phyloP scores from a whole-genome alignment of 2,113 vertebrate species.

The Cyanoramphus novaezelandiae region DNA sequence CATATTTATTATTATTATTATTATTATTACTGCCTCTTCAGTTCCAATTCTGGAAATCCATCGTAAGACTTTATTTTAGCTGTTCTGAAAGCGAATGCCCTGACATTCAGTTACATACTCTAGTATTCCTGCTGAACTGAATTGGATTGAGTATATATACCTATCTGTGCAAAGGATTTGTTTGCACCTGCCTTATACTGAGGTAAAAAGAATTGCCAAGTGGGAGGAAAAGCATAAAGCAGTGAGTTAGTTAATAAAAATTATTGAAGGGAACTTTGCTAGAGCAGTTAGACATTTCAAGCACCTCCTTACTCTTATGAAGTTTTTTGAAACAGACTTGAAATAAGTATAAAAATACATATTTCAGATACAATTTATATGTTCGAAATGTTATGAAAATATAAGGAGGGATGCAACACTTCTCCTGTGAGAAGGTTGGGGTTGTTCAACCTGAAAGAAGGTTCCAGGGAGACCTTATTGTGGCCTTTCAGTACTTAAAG shows the following conservation, averaged over 20 bases:
- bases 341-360: not conserved
- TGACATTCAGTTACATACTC: not conserved
- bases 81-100: not conserved
- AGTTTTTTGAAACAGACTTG: not conserved
- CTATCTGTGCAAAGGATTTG: not conserved
- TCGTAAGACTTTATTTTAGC: not conserved
- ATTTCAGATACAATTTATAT: not conserved
- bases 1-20: no score
- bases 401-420: not conserved
- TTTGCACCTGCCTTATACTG: not conserved
- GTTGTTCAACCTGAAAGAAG: not conserved
- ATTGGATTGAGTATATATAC: not conserved
- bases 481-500: not conserved
- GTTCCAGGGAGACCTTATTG: no score
- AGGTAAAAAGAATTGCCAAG: not conserved
- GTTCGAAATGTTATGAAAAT: not conserved
- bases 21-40: not conserved
- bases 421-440: not conserved
- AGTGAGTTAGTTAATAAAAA: not conserved
- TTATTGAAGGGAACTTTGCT: not conserved
- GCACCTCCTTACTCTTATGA: not conserved
- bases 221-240: not conserved
- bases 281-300: not conserved
- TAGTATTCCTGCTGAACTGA: not conserved
- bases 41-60: not conserved